phyloP scores from a whole-genome alignment of 2,113 vertebrate genomes.

The Gorsachius goisagi region DNA sequence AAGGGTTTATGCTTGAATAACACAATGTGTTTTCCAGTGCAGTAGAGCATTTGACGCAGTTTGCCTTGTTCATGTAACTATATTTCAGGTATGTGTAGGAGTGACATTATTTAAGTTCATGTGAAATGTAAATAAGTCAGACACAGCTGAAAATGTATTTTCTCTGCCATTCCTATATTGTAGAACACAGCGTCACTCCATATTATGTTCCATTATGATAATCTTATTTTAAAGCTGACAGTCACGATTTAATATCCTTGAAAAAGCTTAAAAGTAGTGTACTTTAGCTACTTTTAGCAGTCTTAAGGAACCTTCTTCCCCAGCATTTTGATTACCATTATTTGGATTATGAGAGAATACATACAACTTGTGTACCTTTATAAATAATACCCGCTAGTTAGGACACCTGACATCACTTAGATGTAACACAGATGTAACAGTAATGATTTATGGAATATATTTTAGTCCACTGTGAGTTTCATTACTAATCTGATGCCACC shows the following conservation, averaged over 20 bases:
- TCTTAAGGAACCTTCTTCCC: background rate
- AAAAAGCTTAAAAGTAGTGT: conserved; percentile 20
- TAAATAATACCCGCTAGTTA: conserved; percentile 1
- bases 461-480: background rate
- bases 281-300: conserved; percentile 26
- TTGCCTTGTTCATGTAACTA: background rate
- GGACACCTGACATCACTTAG: background rate
- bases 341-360: background rate
- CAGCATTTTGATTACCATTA: background rate
- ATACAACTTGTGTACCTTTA: background rate
- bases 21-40: background rate
- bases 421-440: background rate
- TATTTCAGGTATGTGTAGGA: conserved; percentile 9
- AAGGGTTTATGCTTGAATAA: background rate
- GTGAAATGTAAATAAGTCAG: conserved; percentile 66
- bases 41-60: background rate
- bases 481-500: background rate
- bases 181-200: conserved; percentile 41
- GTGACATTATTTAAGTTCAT: conserved; percentile 48
- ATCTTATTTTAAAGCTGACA: conserved; percentile 57
- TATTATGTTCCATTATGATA: conserved; percentile 49
- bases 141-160: conserved; percentile 42
- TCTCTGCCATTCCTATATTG: conserved; percentile 12
- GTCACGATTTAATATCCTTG: conserved; percentile 14
- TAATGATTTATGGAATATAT: background rate